These are phyloP conservation scores for Drosophila maculinotata DNA, from an alignment of 2,888 invertebrate genomes.

Conservation along the genomic window DNA sequence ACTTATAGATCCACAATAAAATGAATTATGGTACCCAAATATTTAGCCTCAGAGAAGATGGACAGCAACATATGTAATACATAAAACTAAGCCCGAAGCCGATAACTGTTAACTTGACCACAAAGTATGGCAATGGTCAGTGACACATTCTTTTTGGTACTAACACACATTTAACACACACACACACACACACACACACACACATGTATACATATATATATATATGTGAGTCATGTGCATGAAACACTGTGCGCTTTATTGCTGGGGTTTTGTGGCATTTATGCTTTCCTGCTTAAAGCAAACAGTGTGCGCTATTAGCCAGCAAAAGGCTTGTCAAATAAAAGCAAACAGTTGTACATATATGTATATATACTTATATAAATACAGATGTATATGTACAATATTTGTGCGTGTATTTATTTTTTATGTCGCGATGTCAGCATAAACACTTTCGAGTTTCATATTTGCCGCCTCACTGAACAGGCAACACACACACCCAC, in stretches of 20 bases:
- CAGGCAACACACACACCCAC: constrained; percentile 15
- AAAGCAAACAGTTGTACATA: constrained; percentile 58
- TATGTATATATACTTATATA: too few species aligned
- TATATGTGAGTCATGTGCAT: constrained; percentile 6
- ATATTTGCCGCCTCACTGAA: constrained; percentile 72
- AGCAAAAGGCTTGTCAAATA: constrained; percentile 65
- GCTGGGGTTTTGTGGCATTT: constrained; percentile 51
- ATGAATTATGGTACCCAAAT: constrained; percentile 14
- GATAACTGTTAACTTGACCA: constrained; percentile 51
- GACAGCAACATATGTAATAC: constrained; percentile 40
- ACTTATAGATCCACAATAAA: not conserved
- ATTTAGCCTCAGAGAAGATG: constrained; percentile 17
- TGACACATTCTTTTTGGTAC: constrained; percentile 31
- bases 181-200: not conserved
- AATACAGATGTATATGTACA: constrained; percentile 15
- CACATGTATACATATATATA: not conserved
- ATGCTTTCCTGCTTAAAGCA: constrained; percentile 56
- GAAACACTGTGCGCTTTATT: constrained; percentile 54
- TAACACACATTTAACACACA: not conserved
- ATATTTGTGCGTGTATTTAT: not conserved
- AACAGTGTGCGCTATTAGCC: constrained; percentile 67
- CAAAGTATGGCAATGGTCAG: constrained; percentile 45
- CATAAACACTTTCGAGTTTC: constrained; percentile 73
- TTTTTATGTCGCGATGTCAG: constrained; percentile 74
- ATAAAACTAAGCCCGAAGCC: constrained; percentile 39